Evolutionary conservation across 92 coral and sea anemone genomes (phyloP).

Genomic region (Parazoanthus atlanticus): DNA sequence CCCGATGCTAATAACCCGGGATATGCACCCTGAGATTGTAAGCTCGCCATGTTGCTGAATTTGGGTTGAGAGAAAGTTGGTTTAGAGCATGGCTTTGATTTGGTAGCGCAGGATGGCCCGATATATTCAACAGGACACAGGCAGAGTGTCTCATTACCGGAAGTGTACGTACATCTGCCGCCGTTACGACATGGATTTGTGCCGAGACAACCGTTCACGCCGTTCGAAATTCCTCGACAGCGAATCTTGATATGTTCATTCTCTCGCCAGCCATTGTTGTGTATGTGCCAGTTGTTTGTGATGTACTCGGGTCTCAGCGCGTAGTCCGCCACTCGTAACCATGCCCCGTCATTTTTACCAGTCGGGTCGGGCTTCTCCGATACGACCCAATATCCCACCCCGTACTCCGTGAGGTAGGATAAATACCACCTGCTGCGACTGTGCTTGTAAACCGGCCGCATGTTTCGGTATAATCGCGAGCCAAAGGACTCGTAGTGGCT

Average conservation of each 20-base stretch:
- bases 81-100: slow-evolving; percentile 46
- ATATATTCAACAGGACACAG: slow-evolving; percentile 58
- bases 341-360: background rate
- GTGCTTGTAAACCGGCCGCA: slow-evolving; percentile 72
- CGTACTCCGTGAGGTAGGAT: slow-evolving; percentile 43
- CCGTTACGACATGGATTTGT: slow-evolving; percentile 57
- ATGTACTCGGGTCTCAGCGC: slow-evolving; percentile 82
- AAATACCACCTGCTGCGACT: slow-evolving; percentile 58
- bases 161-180: slow-evolving; percentile 61
- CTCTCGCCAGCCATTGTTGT: slow-evolving; percentile 58
- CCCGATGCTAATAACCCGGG: slow-evolving; percentile 62
- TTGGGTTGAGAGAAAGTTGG: background rate
- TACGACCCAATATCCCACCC: slow-evolving; percentile 58
- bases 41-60: slow-evolving; percentile 15
- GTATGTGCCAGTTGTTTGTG: slow-evolving; percentile 63
- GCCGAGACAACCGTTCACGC: slow-evolving; percentile 46
- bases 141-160: slow-evolving; percentile 84
- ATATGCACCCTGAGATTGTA: slow-evolving; percentile 26
- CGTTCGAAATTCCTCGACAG: slow-evolving; percentile 68
- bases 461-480: slow-evolving; percentile 49
- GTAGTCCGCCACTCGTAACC: slow-evolving; percentile 56
- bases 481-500: slow-evolving; percentile 17
- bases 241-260: slow-evolving; percentile 37
- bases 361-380: slow-evolving; percentile 30
- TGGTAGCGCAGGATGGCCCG: slow-evolving; percentile 54